A percentile compares a stretch with the other conserved stretches of the same genome.
These are phyloP conservation scores for Ennomos erosarius DNA, from an alignment of 2,888 invertebrate genomes.

Conservation along the genomic window DNA sequence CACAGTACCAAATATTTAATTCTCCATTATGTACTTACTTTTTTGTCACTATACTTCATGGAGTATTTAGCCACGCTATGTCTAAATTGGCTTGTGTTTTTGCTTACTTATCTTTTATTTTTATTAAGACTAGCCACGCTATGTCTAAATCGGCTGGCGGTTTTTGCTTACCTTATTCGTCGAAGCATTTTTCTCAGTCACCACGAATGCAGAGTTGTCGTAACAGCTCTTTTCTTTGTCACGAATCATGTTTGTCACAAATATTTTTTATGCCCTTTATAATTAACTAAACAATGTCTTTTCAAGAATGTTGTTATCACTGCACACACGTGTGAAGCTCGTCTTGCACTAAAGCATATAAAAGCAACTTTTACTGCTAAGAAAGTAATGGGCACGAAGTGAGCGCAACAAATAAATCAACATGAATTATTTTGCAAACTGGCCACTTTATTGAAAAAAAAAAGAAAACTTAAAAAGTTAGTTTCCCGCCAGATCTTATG, in stretches of 20 bases:
- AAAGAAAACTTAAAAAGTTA: conserved; percentile 15
- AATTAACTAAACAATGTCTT: conserved; percentile 2
- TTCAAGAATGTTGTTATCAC: conserved; percentile 35
- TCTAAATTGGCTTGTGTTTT: too few species aligned
- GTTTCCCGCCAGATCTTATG: conserved; percentile 53
- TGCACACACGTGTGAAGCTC: conserved; percentile 42
- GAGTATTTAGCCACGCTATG: too few species aligned
- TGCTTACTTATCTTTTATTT: too few species aligned
- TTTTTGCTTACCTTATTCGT: conserved; percentile 42
- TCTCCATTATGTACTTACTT: too few species aligned
- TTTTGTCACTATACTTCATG: too few species aligned
- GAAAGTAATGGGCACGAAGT: conserved; percentile 42
- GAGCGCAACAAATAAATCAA: conserved; percentile 20
- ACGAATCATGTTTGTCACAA: conserved; percentile 44
- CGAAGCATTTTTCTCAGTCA: conserved; percentile 68
- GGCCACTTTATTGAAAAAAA: conserved; percentile 10
- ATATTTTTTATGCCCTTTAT: conserved; percentile 40
- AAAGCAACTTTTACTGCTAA: conserved; percentile 24
- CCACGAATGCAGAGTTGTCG: conserved; percentile 71
- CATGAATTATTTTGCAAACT: too few species aligned
- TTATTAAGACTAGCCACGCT: too few species aligned
- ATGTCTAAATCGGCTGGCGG: too few species aligned
- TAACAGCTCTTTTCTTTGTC: conserved; percentile 61
- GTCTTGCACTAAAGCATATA: conserved; percentile 40
- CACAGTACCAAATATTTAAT: too few species aligned